phyloP scores from a whole-genome alignment of 2,113 vertebrate species.

The Lathamus discolor region DNA sequence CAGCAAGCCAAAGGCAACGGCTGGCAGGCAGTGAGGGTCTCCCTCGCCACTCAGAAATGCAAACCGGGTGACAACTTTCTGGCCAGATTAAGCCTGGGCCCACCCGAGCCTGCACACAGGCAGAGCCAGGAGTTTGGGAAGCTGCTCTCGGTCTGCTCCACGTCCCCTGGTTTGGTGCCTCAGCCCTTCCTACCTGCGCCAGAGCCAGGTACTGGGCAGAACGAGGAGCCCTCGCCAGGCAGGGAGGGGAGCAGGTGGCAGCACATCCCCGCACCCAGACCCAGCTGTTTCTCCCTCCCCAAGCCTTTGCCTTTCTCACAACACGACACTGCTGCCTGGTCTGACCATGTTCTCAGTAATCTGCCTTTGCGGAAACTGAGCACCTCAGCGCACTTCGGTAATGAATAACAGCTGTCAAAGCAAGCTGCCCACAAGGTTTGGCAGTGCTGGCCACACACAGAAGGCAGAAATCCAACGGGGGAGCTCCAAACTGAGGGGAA shows the following conservation, averaged over 20 bases:
- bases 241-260: neutral
- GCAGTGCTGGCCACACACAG: accelerated
- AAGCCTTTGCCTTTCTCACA: neutral
- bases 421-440: accelerated
- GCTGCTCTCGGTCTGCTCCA: neutral
- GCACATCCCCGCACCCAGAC: neutral
- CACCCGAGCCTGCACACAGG: neutral
- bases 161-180: neutral
- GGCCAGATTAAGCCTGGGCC: neutral
- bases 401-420: neutral
- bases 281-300: neutral
- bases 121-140: neutral
- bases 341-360: neutral
- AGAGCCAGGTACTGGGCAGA: accelerated
- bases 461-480: neutral
- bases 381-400: accelerated
- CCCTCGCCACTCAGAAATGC: neutral
- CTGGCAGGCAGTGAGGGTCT: neutral
- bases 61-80: neutral
- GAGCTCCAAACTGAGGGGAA: neutral
- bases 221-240: neutral
- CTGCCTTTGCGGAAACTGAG: neutral
- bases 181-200: neutral
- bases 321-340: neutral
- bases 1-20: neutral